These are phyloP conservation scores for Anthonomus grandis DNA, from an alignment of 1,140 invertebrate genomes.

Conservation along the genomic window DNA sequence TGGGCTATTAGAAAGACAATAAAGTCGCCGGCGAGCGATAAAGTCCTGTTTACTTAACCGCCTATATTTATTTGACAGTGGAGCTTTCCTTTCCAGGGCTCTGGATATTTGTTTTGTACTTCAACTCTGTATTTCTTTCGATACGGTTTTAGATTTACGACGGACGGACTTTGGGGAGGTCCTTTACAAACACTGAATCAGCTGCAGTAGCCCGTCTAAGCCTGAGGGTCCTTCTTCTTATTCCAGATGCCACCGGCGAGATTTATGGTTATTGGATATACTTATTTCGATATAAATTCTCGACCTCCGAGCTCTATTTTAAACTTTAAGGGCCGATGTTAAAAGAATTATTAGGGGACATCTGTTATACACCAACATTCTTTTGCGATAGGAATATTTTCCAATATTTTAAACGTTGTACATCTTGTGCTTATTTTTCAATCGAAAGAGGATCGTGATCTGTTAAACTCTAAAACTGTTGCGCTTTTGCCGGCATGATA, in stretches of 20 bases:
- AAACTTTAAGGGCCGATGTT: too few relatives aligned
- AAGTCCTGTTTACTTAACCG: conserved; percentile 24
- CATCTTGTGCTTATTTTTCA: too few relatives aligned
- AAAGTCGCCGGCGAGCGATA: conserved; percentile 21
- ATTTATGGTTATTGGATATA: conserved; percentile 32
- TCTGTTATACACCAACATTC: too few relatives aligned
- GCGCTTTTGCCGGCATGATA: too few relatives aligned
- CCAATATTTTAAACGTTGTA: too few relatives aligned
- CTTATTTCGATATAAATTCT: conserved; percentile 24
- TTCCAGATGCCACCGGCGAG: conserved; percentile 22
- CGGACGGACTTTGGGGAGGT: conserved; percentile 23
- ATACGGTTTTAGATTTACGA: conserved; percentile 26
- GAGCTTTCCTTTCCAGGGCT: conserved; percentile 17
- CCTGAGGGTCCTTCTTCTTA: conserved; percentile 24
- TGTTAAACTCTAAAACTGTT: too few relatives aligned
- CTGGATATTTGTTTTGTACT: conserved; percentile 30
- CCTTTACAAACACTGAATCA: conserved; percentile 31
- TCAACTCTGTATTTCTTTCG: conserved; percentile 30
- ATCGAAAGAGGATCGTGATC: too few relatives aligned
- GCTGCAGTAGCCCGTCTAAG: conserved; percentile 25
- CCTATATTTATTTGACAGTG: conserved; percentile 27
- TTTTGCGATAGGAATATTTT: too few relatives aligned
- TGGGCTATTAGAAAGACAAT: conserved; percentile 17
- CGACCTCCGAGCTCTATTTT: conserved; percentile 7
- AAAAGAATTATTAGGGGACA: too few relatives aligned